Base-by-base conservation (phyloP, 2,888 invertebrate species). In the Muscina levida region DNA sequence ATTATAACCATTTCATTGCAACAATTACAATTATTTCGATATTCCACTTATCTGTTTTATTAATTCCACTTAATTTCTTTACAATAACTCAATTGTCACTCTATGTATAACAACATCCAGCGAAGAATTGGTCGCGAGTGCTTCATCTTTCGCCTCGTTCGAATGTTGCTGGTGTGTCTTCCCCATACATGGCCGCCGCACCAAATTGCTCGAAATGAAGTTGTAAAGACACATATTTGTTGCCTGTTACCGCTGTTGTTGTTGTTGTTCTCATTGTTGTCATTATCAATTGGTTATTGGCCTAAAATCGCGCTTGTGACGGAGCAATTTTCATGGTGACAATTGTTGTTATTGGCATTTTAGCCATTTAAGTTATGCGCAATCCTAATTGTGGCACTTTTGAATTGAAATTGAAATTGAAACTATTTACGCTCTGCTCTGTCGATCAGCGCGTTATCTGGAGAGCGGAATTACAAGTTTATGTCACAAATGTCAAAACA, bases 41-140 rank as follows among this genome's bases (percentile, higher is more conserved):
- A 10, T 53, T 31, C 31, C 31, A 31, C 31, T 31, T 31, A 44
- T 13, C 39, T 37, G 19, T 53, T 57, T 39, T 31, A 31, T 31
- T 31, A 31, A 31, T 31, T 31, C 31, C 31, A 31, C 8, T 59
- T 48, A 51, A 74, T 37, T 15, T 26, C 19, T 31, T 70, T 74
- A n/a, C 72, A 71, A 71, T 79, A 74, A 79, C 53, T 79, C 67
- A 71, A 75, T 75, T 75, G 75, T 56, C 72, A 79, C 72, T 72
- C 71, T 42, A 17, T 5, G 8, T 31, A 5, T 31, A 31, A 8
- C 22, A 22, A 62, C 22, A 13, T 1, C 19, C 17, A 37, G 5
- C 17, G 2, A 46, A 46, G n/a, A n/a, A n/a, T n/a, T n/a, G n/a
- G n/a, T n/a, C n/a, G 46, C 15, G 11, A 15, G 46, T 46, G 8